Evolutionary conservation across 1,140 invertebrate genomes (phyloP).

Genomic region (Drosophila eugracilis): DNA sequence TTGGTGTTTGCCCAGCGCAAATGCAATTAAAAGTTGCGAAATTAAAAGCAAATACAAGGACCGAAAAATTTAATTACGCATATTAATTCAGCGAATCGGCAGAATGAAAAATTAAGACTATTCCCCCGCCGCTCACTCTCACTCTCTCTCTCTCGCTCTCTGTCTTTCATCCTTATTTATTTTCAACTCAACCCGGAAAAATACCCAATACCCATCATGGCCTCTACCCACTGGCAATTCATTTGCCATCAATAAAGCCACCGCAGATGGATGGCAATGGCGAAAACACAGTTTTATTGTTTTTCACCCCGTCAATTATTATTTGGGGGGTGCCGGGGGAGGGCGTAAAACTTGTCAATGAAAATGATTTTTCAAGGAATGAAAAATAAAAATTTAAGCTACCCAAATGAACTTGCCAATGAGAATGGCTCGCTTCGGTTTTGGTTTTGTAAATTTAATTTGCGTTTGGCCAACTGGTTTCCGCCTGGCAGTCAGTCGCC

Average conservation of each 20-base stretch:
- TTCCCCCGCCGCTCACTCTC: constrained; percentile 8
- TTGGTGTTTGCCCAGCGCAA: constrained; percentile 34
- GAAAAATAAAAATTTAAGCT: constrained; percentile 40
- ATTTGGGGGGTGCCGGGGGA: too few relatives aligned
- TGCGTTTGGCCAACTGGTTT: constrained; percentile 42
- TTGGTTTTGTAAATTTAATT: constrained; percentile 69
- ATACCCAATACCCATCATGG: too few relatives aligned
- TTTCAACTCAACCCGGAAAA: constrained; percentile 16
- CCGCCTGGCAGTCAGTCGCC: neutral
- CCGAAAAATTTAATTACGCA: constrained; percentile 56
- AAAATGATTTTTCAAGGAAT: constrained; percentile 38
- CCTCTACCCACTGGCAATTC: constrained; percentile 15
- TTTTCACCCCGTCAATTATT: constrained; percentile 36
- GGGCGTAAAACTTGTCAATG: constrained; percentile 41
- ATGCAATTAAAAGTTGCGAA: constrained; percentile 70
- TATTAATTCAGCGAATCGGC: constrained; percentile 31
- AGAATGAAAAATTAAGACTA: constrained; percentile 44
- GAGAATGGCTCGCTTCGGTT: constrained; percentile 22
- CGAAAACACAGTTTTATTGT: constrained; percentile 31
- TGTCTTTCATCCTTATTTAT: constrained; percentile 48
- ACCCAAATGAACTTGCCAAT: constrained; percentile 48
- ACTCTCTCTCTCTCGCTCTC: too few relatives aligned
- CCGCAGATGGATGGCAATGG: constrained; percentile 32
- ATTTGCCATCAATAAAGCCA: constrained; percentile 44
- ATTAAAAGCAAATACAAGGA: constrained; percentile 67